Evolutionary conservation across 2,888 invertebrate genomes (phyloP), one percentile per base, ranked within the genome.

Genomic region (Ochropleura plecta): DNA sequence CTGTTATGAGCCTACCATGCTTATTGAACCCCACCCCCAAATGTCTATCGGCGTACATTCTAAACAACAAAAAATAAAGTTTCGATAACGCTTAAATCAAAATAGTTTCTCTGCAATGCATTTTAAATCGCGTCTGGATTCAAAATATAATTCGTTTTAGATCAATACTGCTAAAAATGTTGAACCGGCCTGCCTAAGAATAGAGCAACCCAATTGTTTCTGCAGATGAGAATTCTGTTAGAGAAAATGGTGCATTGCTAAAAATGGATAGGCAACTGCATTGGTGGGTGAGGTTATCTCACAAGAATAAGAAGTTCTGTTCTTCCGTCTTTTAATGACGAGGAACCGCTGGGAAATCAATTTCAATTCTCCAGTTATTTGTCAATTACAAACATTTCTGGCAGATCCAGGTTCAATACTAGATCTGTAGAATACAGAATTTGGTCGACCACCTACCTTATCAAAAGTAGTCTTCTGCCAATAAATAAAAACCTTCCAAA

Each of bases 81-180:
- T 44, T 6, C 10, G 3, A 59, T 51, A 20, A 16, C 10, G 18
- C 73, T 16, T 48, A 73, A 59, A 60, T 53, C 60, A 44, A 73
- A 68, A 69, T 81, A 81, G 53, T 48, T 48, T 4, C 20, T 67
- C 67, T 55, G 81, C 67, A 67, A 62, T 81, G 78, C 46, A 80
- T 78, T 80, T 78, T 63, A 60, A 70, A 77, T 76, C 55, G 20
- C 57, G 63, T 30, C 79, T 67, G 70, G 30, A 16, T 53, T 62
- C 9, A 62, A 81, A 82, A 73, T 82, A 73, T 48, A 63, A 69
- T 63, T 55, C 12, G n/a, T 66, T 78, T 82, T 46, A 20, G 40
- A 66, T 82, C 83, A 78, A 83, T 78, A 81, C 57, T 59, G 48
- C 70, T 59, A 59, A 69, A 82, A 72, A 69, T 53, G 48, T 40